phyloP scores from a whole-genome alignment of 2,797 vertebrate species.

The Falco peregrinus region DNA sequence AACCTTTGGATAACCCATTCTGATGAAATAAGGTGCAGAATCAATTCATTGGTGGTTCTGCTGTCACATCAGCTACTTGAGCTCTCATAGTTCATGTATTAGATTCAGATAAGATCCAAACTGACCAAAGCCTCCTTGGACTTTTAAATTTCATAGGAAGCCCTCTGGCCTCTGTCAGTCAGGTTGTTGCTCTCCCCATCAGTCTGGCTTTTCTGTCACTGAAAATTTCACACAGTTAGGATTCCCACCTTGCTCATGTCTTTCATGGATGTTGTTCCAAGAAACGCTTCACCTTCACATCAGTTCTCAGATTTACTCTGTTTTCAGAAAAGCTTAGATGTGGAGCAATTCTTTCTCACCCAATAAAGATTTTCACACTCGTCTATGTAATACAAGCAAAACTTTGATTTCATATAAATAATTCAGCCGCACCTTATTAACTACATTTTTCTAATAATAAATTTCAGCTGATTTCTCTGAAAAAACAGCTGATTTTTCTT shows the following conservation, averaged over 20 bases:
- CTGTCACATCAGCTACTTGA: not conserved
- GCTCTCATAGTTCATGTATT: not conserved
- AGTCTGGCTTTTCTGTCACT: not conserved
- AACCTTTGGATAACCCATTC: not conserved
- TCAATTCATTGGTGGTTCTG: not conserved
- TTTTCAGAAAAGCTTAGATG: not conserved
- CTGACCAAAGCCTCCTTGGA: not conserved
- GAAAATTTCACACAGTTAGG: not conserved
- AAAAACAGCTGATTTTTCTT: not conserved
- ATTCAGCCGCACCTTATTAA: not conserved
- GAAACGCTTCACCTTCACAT: not conserved
- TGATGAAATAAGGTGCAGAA: not conserved
- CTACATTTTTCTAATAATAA: not conserved
- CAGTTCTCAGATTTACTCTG: not conserved
- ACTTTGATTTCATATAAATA: not conserved
- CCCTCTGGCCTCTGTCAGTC: not conserved
- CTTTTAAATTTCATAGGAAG: not conserved
- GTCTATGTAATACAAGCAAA: not conserved
- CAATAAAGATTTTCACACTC: not conserved
- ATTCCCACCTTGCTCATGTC: not conserved
- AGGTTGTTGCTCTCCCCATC: accelerated
- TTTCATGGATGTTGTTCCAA: not conserved
- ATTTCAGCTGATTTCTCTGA: not conserved
- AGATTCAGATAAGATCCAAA: not conserved
- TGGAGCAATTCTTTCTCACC: not conserved